Conservation (phyloP, 2,888 invertebrate species). For the Herminia tarsipennalis region DNA sequence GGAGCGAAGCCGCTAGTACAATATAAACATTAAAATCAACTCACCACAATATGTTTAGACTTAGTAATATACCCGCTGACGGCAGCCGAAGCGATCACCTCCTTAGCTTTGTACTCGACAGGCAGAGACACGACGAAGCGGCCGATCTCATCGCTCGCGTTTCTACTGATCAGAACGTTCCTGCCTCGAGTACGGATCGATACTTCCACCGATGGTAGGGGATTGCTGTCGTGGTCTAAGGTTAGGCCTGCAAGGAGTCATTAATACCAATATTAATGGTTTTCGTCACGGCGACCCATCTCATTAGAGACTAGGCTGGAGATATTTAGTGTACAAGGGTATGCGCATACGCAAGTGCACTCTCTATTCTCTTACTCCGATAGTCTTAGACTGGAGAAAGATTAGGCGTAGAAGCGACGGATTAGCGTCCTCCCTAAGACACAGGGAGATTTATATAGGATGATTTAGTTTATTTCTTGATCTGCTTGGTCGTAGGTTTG, state of each 20-base stretch:
- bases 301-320: too few species aligned
- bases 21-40: slow-evolving; percentile 7
- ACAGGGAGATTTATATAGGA: too few species aligned
- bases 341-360: too few species aligned
- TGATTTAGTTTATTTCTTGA: too few species aligned
- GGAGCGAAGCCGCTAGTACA: neutral
- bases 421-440: too few species aligned
- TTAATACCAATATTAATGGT: too few species aligned
- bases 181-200: slow-evolving; percentile 70
- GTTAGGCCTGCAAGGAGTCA: slow-evolving; percentile 86
- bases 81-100: slow-evolving; percentile 82
- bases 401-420: too few species aligned
- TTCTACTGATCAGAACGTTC: slow-evolving; percentile 55
- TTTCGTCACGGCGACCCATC: too few species aligned
- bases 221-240: slow-evolving; percentile 85
- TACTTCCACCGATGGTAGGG: slow-evolving; percentile 81
- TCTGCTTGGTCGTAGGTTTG: too few species aligned
- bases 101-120: slow-evolving; percentile 67
- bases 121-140: slow-evolving; percentile 79
- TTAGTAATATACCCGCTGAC: slow-evolving; percentile 86
- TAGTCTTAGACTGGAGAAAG: too few species aligned
- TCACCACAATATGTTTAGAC: slow-evolving; percentile 79
- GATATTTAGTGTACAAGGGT: too few species aligned
- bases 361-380: too few species aligned
- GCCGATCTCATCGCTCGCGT: slow-evolving; percentile 71